phyloP scores from a whole-genome alignment of 2,888 invertebrate genomes.

The Nudaria mundana region DNA sequence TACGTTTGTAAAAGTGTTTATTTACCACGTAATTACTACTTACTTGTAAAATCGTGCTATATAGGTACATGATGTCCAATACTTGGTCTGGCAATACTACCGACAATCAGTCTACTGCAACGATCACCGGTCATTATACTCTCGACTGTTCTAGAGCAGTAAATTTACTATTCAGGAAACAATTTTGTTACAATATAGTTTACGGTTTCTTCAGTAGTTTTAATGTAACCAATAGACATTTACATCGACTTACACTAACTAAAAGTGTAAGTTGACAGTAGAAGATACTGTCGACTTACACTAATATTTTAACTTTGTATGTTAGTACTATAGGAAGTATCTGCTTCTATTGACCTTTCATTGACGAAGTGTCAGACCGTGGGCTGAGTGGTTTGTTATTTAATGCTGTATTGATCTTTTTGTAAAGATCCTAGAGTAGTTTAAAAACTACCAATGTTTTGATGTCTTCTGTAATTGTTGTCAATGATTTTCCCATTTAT shows the following conservation, averaged over 20 bases:
- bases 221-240: too few species aligned
- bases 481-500: too few species aligned
- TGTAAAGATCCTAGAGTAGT: background rate
- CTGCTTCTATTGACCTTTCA: slow-evolving; percentile 11
- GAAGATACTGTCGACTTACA: background rate
- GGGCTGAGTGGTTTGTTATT: too few species aligned
- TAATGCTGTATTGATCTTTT: background rate
- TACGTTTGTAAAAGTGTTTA: too few species aligned
- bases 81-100: slow-evolving; percentile 24
- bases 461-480: too few species aligned
- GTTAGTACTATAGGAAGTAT: slow-evolving; percentile 6
- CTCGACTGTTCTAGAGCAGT: slow-evolving; percentile 20
- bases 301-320: background rate
- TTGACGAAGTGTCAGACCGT: background rate
- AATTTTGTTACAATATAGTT: slow-evolving; percentile 36
- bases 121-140: slow-evolving; percentile 22
- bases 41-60: slow-evolving; percentile 33
- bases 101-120: slow-evolving; percentile 10
- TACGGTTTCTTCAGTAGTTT: slow-evolving; percentile 40
- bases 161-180: slow-evolving; percentile 32
- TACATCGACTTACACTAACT: too few species aligned
- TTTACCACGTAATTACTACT: slow-evolving; percentile 41
- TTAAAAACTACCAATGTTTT: too few species aligned
- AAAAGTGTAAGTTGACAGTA: too few species aligned
- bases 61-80: slow-evolving; percentile 31